Base-by-base conservation (phyloP, 2,113 vertebrate genomes). In the Ceuthmochares aereus region DNA sequence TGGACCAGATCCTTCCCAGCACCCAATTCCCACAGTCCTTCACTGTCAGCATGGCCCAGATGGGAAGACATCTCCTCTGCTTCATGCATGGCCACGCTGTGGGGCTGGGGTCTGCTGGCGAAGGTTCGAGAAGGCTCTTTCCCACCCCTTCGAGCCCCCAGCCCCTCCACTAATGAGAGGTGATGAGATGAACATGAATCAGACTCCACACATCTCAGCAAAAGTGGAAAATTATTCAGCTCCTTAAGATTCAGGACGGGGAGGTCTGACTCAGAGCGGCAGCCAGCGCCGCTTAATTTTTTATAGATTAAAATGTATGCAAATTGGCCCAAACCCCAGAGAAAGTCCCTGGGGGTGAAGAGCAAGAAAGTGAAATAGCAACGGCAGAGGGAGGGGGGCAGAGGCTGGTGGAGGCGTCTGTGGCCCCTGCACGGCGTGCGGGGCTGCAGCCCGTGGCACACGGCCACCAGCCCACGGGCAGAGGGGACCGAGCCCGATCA, bases 281-380 rank as follows among this genome's bases (percentile, higher is more conserved):
- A 96, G 96, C 95, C 96, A 96, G 84, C 96, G 84, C 97, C 97
- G 96, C 98, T 98, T 98, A 98, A 98, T 98, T 98, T 98, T 98
- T 98, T 98, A 98, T 97, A 98, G 98, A 98, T 98, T 98, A 98
- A 98, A 98, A 98, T 98, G 96, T 98, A 98, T 98, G 98, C 98
- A 98, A 98, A 98, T 98, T 98, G 97, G 97, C 97, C 96, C 92
- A 91, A 97, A 97, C 97, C 98, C 98, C 97, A 98, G 98, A 98
- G 97, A 97, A 97, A 97, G 97, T 97, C 97, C 97, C 97, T 97
- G 84, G 97, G 96, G 97, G 97, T 97, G 89, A 97, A 96, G 89
- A 98, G 95, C 84, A 85, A 95, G 92, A 93, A 97, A 97, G 96
- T 95, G 92, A 96, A 97, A 96, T 84, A 88, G 95, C 95, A 95